Evolutionary conservation across 1,140 invertebrate genomes (phyloP), one percentile per base, ranked within the genome.

Genomic region (Drosophila pseudoobscura): DNA sequence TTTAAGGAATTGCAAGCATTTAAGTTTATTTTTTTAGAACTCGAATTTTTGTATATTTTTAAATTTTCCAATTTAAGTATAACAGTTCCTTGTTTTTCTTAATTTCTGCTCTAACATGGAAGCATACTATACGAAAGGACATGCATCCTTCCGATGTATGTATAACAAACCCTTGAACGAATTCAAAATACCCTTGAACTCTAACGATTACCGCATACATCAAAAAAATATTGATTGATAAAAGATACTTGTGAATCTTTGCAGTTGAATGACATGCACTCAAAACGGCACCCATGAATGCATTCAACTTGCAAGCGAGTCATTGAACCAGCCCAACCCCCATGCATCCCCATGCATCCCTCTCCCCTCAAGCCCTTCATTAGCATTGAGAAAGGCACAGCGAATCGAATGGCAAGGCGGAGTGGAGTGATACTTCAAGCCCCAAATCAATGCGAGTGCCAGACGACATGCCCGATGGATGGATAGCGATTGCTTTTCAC

Each of bases 401-500:
- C 35, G 35, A 39, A 39, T 39, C 11, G 35, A 13, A 39, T 39
- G 4, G 31, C 2, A 39, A 3, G 35, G 35, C 11, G 7, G 29
- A 9, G 31, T 3, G 2, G 31, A 31, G 31, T 11, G 11, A 50
- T 55, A 49, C 26, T 31, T 55, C 31, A 45, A 46, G 45, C 26
- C 20, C 35, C 22, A 69, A 62, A 69, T 39, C 58, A 62, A 35
- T 22, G 64, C 43, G 50, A 31, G 35, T 13, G 13, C 8, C 26
- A 17, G 35, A 41, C 35, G 35, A 39, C 35, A 39, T 39, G 35
- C 13, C 41, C 2, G 2, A 29, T 11, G 6, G 17, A 26, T 11
- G 6, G 17, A 26, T n/a, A 47, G 39, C 56, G 22, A 54, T 73
- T 35, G 31, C 35, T 61, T 43, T 59, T 60, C 53, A n/a, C 22